Base-by-base conservation (phyloP, 2,888 invertebrate genomes). In the Onthophagus sagittarius region DNA sequence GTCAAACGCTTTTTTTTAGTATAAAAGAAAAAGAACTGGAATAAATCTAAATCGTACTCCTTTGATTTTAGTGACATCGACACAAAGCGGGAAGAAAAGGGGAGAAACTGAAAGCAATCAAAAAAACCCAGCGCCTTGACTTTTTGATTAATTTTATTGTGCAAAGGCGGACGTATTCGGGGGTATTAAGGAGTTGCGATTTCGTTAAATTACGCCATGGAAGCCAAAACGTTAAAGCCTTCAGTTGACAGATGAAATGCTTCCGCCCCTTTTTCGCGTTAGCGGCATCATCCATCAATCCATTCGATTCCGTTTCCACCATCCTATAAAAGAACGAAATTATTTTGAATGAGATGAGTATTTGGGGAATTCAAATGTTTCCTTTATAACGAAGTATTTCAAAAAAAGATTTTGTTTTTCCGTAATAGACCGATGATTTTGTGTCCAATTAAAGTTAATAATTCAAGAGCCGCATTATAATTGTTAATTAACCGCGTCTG, bases 401-500 rank as follows among this genome's bases (percentile, higher is more conserved):
- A 13, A 63, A 65, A n/a, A 15, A 64, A 23, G 23, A 23, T 1
- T 23, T 23, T 23, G 23, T 53, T 53, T 53, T 53, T 53, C 1
- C 7, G 39, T 53, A 4, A 53, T 53, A 11, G 39, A 53, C 6
- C 39, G 11, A 11, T 7, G 1, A 2, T 53, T 11, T 11, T 11
- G 9, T 53, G 11, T 53, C 39, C 39, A 53, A 53, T 53, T 53
- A 53, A 2, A 11, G 39, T 53, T 23, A 11, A 11, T 53, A 7
- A 11, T 23, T 23, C 67, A 67, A 32, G 23, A 67, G 23, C 67
- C 67, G 67, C 67, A 15, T 23, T n/a, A n/a, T 31, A 67, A 67
- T 32, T 23, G 64, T 64, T 73, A 73, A 73, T 73, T 73, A 73
- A 70, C 62, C 31, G 32, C 70, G 63, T 62, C 73, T 73, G 70